Conservation (phyloP, 2,888 invertebrate genomes). For the Brachypalpus laphriformis region DNA sequence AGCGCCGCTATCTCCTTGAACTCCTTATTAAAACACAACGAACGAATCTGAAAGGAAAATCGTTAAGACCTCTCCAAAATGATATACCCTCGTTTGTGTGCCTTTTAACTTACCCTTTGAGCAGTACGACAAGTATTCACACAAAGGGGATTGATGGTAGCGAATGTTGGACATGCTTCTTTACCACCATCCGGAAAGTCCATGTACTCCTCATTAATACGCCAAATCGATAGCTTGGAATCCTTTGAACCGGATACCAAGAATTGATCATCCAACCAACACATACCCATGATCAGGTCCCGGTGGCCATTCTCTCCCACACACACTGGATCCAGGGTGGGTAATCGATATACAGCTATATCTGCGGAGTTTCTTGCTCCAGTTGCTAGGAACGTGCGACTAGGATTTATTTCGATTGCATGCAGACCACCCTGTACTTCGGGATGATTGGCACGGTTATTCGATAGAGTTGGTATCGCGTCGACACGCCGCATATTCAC, state of each 20-base stretch:
- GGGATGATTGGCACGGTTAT: slow-evolving; percentile 84
- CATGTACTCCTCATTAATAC: slow-evolving; percentile 85
- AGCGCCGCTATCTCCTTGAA: slow-evolving; percentile 95
- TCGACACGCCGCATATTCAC: slow-evolving; percentile 93
- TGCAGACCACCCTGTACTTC: slow-evolving; percentile 93
- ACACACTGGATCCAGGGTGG: slow-evolving; percentile 97
- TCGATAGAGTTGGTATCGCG: slow-evolving; percentile 93
- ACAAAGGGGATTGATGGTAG: slow-evolving; percentile 87
- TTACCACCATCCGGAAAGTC: slow-evolving; percentile 81
- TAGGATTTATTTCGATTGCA: slow-evolving; percentile 96
- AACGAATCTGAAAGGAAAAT: slow-evolving; percentile 85
- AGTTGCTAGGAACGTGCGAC: slow-evolving; percentile 93
- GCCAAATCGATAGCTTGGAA: slow-evolving; percentile 95
- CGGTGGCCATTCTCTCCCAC: slow-evolving; percentile 95
- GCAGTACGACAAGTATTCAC: slow-evolving; percentile 91
- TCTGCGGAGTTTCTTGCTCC: slow-evolving; percentile 96
- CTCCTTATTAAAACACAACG: slow-evolving; percentile 92
- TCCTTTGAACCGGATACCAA: slow-evolving; percentile 96
- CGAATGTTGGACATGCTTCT: slow-evolving; percentile 82
- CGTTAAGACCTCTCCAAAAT: background rate
- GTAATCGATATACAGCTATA: slow-evolving; percentile 92
- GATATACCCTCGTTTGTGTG: background rate
- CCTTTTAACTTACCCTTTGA: slow-evolving; percentile 83
- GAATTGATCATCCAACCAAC: slow-evolving; percentile 98
- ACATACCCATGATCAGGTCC: slow-evolving; percentile 95